Conservation (phyloP, 2,797 vertebrate species). For the Gymnodraco acuticeps region DNA sequence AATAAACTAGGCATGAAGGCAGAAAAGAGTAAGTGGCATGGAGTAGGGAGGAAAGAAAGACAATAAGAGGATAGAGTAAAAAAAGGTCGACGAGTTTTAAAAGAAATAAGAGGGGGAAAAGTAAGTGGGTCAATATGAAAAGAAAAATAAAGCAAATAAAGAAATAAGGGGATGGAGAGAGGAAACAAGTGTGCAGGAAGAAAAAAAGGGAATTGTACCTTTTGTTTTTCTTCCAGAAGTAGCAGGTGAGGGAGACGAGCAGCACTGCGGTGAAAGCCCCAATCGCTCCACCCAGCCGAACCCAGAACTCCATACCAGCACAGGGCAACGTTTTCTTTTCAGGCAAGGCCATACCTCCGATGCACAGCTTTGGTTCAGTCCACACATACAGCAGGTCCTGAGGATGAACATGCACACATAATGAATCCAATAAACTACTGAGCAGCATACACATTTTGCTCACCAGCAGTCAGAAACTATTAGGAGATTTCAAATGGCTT, state of each 20-base stretch:
- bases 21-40: not conserved
- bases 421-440: not conserved
- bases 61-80: too few species aligned
- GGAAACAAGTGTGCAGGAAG: not conserved
- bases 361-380: slow-evolving; percentile 94
- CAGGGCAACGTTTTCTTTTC: slow-evolving; percentile 89
- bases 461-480: not conserved
- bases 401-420: slow-evolving; percentile 5
- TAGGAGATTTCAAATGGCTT: slow-evolving; percentile 1
- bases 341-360: slow-evolving; percentile 90
- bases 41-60: not conserved
- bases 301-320: slow-evolving; percentile 93
- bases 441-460: not conserved
- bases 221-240: slow-evolving; percentile 99
- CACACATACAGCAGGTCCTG: slow-evolving; percentile 95
- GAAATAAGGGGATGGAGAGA: not conserved
- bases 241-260: slow-evolving; percentile 93
- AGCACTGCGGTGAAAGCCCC: slow-evolving; percentile 91
- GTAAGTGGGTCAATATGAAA: not conserved
- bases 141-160: not conserved
- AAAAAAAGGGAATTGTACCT: slow-evolving; percentile 79
- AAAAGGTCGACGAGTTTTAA: not conserved
- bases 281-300: slow-evolving; percentile 90
- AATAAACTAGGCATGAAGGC: not conserved
- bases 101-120: not conserved